Percentiles rank a stretch among this genome's conserved stretches.
These are phyloP conservation scores for Chondrosia reniformis DNA, from an alignment of 37 sponge, comb jelly and placozoan species.

Conservation along the genomic window DNA sequence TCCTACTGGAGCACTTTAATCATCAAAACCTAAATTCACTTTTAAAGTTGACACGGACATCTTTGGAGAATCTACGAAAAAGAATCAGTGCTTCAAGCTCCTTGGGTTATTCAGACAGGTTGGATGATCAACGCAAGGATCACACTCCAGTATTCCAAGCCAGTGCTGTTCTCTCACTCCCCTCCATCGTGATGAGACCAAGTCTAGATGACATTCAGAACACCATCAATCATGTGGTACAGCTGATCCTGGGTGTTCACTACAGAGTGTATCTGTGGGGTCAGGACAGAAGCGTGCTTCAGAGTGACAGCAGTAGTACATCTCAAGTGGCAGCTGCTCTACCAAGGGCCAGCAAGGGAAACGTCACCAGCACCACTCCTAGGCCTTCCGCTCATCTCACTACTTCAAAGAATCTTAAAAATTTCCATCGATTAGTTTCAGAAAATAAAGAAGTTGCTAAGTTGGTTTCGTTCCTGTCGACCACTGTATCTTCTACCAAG, in stretches of 20 bases:
- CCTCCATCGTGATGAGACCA: slow-evolving; percentile 60
- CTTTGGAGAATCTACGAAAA: slow-evolving; percentile 72
- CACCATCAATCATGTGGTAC: slow-evolving; percentile 53
- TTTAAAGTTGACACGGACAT: slow-evolving; percentile 53
- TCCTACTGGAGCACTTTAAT: slow-evolving; percentile 59
- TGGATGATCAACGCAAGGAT: slow-evolving; percentile 50
- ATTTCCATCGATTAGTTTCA: slow-evolving; percentile 46
- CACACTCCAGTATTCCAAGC: slow-evolving; percentile 64
- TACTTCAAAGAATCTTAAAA: slow-evolving; percentile 35
- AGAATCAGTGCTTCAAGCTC: slow-evolving; percentile 62
- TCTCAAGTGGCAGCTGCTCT: slow-evolving; percentile 27
- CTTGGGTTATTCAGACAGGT: slow-evolving; percentile 53
- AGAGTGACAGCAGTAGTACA: background rate
- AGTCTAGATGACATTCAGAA: slow-evolving; percentile 68
- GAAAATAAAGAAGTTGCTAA: slow-evolving; percentile 96
- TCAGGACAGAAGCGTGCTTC: slow-evolving; percentile 2
- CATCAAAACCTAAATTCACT: slow-evolving; percentile 67
- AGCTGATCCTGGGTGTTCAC: slow-evolving; percentile 31
- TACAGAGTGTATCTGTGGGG: slow-evolving; percentile 62
- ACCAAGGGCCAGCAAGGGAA: slow-evolving; percentile 28
- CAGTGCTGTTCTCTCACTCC: slow-evolving; percentile 53
- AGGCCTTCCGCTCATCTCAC: no score
- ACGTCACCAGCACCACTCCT: slow-evolving; percentile 1
- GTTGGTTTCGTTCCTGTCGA: slow-evolving; percentile 70
- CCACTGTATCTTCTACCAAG: slow-evolving; percentile 86